Evolutionary conservation across 2,113 vertebrate genomes (phyloP), one percentile per base, ranked within the genome.

Genomic region (Limanda limanda): DNA sequence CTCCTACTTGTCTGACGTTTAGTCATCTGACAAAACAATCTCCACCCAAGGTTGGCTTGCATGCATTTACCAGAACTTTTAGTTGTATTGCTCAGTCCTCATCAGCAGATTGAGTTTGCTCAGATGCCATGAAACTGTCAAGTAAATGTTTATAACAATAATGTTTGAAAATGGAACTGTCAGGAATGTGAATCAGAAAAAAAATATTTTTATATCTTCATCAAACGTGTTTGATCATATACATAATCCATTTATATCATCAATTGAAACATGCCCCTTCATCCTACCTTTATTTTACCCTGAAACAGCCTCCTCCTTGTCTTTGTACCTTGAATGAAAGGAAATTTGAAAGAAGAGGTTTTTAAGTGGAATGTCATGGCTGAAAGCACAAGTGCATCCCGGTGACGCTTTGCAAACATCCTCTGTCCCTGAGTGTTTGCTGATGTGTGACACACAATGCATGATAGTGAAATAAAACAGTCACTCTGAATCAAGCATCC

Each of bases 401-500:
- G 54, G 8, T n/a, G 45, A 55, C 5, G 59, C 59, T 58, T 51
- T 45, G 58, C 56, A 57, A 74, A 31, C 56, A 58, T 21, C 20
- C 42, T 52, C 20, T 61, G 54, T 51, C 51, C 55, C 47, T 15
- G 23, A 55, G 54, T 1, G 3, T 57, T 25, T 55, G 45, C n/a
- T 4, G 6, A 15, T 64, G 27, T 74, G 65, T 78, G 61, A 63
- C 25, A 71, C 61, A 62, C 21, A 75, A n/a, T 35, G 24, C 35
- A 20, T 20, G 51, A 54, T n/a, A 20, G 20, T 24, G 67, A 11
- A 17, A 35, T 24, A 52, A 67, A 40, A 58, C 47, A 14, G 66
- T 75, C 81, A 62, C 48, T 71, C 11, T 35, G 48, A 52, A 68
- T 83, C 57, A 83, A 48, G 31, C 63, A 35, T 42, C 71, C 56